A percentile compares a stretch with the other conserved stretches of the same genome.
phyloP scores from a whole-genome alignment of 2,888 invertebrate species.

The Callyntrura sp. region DNA sequence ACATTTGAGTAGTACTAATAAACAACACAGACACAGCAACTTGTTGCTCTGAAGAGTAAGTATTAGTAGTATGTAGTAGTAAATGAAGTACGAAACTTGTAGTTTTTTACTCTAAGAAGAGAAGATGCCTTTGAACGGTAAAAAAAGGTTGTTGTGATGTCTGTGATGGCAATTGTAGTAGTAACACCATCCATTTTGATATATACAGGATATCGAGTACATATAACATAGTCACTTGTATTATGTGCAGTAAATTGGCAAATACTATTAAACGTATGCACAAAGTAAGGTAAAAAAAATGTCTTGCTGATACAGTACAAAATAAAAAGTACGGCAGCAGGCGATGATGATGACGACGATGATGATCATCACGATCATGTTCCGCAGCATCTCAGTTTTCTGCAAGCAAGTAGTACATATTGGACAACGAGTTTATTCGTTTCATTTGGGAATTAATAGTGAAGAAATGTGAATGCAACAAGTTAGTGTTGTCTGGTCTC shows the following conservation, averaged over 20 bases:
- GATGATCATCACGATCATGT: neutral
- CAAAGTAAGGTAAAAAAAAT: neutral
- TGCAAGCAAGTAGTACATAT: too few species aligned
- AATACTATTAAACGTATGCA: neutral
- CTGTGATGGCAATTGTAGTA: constrained; percentile 8
- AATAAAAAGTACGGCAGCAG: neutral
- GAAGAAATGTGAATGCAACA: constrained; percentile 56
- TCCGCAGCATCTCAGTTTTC: neutral
- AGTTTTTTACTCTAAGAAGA: constrained; percentile 7
- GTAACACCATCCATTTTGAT: neutral
- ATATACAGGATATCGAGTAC: constrained; percentile 2
- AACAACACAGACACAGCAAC: constrained; percentile 28
- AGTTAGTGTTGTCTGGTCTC: constrained; percentile 73
- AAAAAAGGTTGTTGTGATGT: constrained; percentile 25
- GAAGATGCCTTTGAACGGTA: constrained; percentile 45
- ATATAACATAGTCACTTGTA: neutral
- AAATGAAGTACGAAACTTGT: neutral
- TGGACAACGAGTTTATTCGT: neutral
- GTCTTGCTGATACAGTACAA: constrained; percentile 11
- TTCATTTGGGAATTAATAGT: constrained; percentile 55
- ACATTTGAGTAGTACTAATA: neutral
- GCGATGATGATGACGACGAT: constrained; percentile 2
- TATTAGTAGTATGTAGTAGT: neutral
- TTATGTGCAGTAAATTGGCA: constrained; percentile 1
- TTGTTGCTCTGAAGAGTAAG: constrained; percentile 17